Conservation (phyloP, 2,888 invertebrate species). For the Clitarchus hookeri region DNA sequence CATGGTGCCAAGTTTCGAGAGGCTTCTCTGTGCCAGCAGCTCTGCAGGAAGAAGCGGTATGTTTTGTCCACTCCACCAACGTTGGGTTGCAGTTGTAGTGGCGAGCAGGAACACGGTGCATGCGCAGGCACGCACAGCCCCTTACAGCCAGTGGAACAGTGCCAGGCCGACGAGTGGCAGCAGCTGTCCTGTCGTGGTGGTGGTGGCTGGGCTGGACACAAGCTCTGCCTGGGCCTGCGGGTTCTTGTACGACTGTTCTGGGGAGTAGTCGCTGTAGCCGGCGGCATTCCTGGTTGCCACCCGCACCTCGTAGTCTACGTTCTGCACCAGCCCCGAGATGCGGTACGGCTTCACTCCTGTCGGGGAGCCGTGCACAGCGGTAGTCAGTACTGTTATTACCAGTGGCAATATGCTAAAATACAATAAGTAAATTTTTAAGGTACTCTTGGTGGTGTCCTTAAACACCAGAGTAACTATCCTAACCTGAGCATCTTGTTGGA, state of each 20-base stretch:
- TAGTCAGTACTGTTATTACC: background rate
- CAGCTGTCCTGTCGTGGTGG: background rate
- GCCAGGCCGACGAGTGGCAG: background rate
- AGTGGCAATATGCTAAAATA: background rate
- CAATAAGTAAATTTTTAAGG: background rate
- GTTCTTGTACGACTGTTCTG: conserved; percentile 41
- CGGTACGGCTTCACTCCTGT: conserved; percentile 56
- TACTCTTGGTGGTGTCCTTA: background rate
- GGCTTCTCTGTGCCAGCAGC: too few relatives aligned
- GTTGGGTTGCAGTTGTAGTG: too few relatives aligned
- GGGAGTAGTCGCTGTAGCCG: conserved; percentile 55
- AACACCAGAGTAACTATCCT: background rate
- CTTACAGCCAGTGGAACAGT: background rate
- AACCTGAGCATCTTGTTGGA: too few relatives aligned
- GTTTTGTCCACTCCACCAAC: too few relatives aligned
- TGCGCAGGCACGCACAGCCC: background rate
- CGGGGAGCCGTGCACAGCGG: conserved; percentile 45
- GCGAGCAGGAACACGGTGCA: background rate
- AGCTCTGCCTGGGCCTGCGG: conserved; percentile 37
- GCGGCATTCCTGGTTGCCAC: conserved; percentile 62
- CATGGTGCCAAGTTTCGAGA: too few relatives aligned
- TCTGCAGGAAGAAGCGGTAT: too few relatives aligned
- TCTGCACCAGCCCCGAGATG: conserved; percentile 55
- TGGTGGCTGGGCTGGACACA: conserved; percentile 19
- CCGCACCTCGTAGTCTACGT: conserved; percentile 60